Evolutionary conservation across 2,113 vertebrate genomes (phyloP).

Genomic region (Rostratula benghalensis): DNA sequence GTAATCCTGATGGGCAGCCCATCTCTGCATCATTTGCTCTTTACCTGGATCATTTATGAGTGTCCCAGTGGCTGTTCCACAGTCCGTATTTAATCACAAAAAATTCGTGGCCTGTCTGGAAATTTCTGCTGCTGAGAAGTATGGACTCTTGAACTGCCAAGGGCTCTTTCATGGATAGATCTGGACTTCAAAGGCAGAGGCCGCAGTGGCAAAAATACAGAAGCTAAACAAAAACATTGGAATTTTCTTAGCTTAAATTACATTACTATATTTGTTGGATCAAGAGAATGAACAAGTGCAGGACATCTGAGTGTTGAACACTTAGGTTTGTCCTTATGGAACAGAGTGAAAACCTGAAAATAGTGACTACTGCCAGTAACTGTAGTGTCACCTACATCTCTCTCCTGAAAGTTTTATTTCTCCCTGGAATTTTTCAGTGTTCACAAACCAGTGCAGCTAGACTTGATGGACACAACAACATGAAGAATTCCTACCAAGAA

Average conservation of each 20-base stretch:
- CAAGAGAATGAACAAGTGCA: background rate
- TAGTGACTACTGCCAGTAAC: background rate
- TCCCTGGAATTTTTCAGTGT: background rate
- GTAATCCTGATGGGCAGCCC: conserved; percentile 70
- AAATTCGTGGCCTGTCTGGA: conserved; percentile 71
- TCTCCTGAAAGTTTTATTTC: background rate
- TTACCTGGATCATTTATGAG: conserved; percentile 13
- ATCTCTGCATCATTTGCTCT: conserved; percentile 22
- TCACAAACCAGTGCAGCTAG: background rate
- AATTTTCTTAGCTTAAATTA: background rate
- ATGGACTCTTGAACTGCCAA: background rate
- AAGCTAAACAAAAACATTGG: background rate
- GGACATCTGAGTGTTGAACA: background rate
- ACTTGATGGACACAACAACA: background rate
- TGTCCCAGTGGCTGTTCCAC: conserved; percentile 63
- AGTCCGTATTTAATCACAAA: conserved; percentile 74
- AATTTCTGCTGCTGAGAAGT: background rate
- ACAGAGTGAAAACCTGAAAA: background rate
- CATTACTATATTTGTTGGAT: background rate
- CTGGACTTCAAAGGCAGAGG: background rate
- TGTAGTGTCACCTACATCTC: background rate
- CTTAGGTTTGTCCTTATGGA: background rate
- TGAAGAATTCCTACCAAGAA: background rate
- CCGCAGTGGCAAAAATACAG: background rate
- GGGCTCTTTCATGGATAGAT: background rate